These are phyloP conservation scores for Iphiclides podalirius DNA, from an alignment of 2,888 invertebrate genomes.

Conservation along the genomic window DNA sequence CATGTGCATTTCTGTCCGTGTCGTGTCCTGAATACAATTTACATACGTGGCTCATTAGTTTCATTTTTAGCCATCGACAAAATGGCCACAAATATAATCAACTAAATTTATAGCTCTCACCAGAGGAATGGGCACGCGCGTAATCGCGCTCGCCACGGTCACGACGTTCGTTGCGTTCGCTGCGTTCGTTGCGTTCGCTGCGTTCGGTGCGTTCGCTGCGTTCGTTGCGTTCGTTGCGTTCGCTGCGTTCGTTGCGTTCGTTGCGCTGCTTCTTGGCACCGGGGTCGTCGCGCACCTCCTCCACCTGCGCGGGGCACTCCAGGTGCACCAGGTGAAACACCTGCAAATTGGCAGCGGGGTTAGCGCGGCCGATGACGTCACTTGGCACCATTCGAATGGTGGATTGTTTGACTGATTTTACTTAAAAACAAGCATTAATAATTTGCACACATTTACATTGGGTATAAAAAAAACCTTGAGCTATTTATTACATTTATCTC, in stretches of 20 bases:
- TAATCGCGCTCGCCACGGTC: conserved; percentile 13
- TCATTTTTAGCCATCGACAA: too few species aligned
- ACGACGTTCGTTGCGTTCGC: conserved; percentile 16
- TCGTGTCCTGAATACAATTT: too few species aligned
- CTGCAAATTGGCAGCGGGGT: conserved; percentile 71
- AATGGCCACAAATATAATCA: too few species aligned
- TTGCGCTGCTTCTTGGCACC: conserved; percentile 53
- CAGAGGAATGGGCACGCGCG: neutral
- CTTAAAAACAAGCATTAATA: too few species aligned
- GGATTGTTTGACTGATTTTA: neutral
- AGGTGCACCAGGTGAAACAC: conserved; percentile 99
- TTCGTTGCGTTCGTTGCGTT: conserved; percentile 26
- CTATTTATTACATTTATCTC: too few species aligned
- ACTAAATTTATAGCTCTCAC: too few species aligned
- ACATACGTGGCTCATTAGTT: too few species aligned
- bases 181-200: conserved; percentile 9
- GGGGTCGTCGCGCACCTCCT: conserved; percentile 58
- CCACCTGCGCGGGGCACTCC: conserved; percentile 92
- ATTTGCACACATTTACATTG: too few species aligned
- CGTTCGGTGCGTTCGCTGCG: conserved; percentile 6
- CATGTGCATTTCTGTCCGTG: too few species aligned
- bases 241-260: conserved; percentile 31
- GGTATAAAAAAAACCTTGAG: too few species aligned
- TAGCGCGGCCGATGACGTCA: neutral
- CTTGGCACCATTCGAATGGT: neutral